Percentiles rank a stretch among this genome's conserved stretches.
Evolutionary conservation across 2,888 invertebrate species (phyloP).

Genomic region (Dynastes maya): DNA sequence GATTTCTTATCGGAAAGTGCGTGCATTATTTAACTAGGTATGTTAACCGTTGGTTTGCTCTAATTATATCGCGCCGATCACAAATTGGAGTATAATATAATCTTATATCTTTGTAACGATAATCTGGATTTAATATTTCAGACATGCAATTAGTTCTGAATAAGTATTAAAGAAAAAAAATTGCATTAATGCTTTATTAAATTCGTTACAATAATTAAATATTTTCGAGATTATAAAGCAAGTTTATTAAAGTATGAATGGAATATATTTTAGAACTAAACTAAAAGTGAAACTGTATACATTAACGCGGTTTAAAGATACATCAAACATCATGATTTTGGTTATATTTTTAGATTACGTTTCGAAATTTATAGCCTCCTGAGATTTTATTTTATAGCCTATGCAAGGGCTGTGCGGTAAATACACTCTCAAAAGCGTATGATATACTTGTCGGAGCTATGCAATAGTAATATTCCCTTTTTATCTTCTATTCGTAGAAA

Average conservation of each 20-base stretch:
- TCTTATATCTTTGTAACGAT: neutral
- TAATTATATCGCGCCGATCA: neutral
- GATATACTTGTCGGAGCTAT: conserved; percentile 13
- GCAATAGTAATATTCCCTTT: neutral
- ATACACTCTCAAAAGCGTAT: conserved; percentile 17
- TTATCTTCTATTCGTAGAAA: conserved; percentile 20
- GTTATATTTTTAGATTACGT: conserved; percentile 16
- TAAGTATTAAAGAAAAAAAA: too few relatives aligned
- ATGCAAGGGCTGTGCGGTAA: conserved; percentile 12
- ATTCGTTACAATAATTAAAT: too few relatives aligned
- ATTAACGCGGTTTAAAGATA: conserved; percentile 10
- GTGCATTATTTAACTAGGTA: neutral
- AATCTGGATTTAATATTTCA: neutral
- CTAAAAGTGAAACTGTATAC: neutral
- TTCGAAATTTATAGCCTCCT: conserved; percentile 17
- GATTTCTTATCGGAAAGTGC: neutral
- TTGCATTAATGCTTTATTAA: too few relatives aligned
- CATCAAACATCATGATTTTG: too few relatives aligned
- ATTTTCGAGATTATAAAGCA: too few relatives aligned
- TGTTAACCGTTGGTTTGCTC: neutral
- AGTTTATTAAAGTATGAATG: neutral
- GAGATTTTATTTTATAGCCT: conserved; percentile 5
- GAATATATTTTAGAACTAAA: neutral
- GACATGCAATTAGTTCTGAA: too few relatives aligned
- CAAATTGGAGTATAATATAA: neutral